Percentiles rank a stretch among this genome's conserved stretches.
These are phyloP conservation scores for Clarias laeviceps DNA, from an alignment of 2,797 vertebrate genomes.

Conservation along the genomic window DNA sequence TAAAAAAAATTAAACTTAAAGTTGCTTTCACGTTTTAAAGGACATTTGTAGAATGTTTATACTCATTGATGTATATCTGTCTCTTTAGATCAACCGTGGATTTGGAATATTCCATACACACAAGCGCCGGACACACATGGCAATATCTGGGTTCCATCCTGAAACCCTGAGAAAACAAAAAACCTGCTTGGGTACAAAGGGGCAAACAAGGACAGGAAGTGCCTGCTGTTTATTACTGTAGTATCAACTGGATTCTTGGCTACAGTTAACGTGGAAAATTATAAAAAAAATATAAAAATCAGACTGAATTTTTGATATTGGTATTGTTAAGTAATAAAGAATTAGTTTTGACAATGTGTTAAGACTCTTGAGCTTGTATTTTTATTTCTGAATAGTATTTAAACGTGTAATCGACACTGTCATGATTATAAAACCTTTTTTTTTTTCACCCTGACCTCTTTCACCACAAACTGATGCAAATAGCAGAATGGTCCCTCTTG, in stretches of 20 bases:
- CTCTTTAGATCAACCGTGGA: constrained; percentile 89
- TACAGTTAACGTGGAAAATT: not conserved
- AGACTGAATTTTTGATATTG: not conserved
- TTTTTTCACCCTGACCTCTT: not conserved
- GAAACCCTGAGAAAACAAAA: too few relatives aligned
- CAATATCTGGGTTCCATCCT: constrained; percentile 92
- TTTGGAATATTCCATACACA: constrained; percentile 94
- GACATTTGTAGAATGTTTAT: not conserved
- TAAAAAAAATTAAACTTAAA: too few relatives aligned
- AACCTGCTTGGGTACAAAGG: constrained; percentile 19
- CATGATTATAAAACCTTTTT: not conserved
- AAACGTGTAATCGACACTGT: not conserved
- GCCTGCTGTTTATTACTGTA: not conserved
- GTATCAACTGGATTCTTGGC: not conserved
- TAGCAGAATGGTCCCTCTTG: constrained; percentile 21
- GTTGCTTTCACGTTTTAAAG: not conserved
- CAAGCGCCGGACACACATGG: constrained; percentile 90
- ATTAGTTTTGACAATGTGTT: not conserved
- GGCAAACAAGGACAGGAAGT: not conserved
- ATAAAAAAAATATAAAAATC: not conserved
- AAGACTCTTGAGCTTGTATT: not conserved
- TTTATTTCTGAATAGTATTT: not conserved
- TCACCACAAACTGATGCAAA: constrained; percentile 24
- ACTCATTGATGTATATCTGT: constrained; percentile 23
- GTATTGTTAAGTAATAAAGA: not conserved